Base-by-base conservation (phyloP, 1,140 invertebrate genomes). In the Drosophila kohkoa region DNA sequence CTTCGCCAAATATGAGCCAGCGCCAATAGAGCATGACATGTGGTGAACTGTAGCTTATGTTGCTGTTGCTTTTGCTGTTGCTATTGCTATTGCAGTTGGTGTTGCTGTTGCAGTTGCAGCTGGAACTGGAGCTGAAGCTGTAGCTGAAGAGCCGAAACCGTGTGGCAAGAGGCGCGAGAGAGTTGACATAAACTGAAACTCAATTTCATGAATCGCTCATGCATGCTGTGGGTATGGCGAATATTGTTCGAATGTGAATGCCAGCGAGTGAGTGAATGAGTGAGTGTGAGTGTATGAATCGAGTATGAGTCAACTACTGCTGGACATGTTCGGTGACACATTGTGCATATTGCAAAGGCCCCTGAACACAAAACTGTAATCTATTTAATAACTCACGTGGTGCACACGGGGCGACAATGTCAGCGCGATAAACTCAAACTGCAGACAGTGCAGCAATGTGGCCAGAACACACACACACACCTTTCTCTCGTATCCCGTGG, bases 381-480 rank as follows among this genome's bases (percentile, higher is more conserved):
- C 83, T 88, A 87, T 87, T 87, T 88, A 83, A 87, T 87, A 88
- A 88, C 81, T 81, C 79, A 86, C 83, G 60, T 74, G 79, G 68
- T 59, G 57, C 52, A 69, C 71, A 66, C 59, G 64, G 46, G 70
- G 65, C 65, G 63, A 83, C 77, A 80, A 69, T 80, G 80, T 73
- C 63, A 71, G 54, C 80, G 78, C 77, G 73, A 68, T 72, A 85
- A 79, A 70, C 79, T 57, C 45, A 43, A 65, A 70, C 62, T 71
- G 76, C 55, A 65, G 60, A 65, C 52, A 11, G 20, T 13, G 1
- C 45, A 5, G 1, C 35, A 5, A 28, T 16, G 15, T 28, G 32
- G 2, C 10, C 10, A 2, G 25, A 8, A 45, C 28, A 13, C 49
- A 25, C 16, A 25, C 20, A 25, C 49, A 25, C 41, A 15, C 30